Evolutionary conservation across 2,888 invertebrate genomes (phyloP).

Genomic region (Polia nebulosa): DNA sequence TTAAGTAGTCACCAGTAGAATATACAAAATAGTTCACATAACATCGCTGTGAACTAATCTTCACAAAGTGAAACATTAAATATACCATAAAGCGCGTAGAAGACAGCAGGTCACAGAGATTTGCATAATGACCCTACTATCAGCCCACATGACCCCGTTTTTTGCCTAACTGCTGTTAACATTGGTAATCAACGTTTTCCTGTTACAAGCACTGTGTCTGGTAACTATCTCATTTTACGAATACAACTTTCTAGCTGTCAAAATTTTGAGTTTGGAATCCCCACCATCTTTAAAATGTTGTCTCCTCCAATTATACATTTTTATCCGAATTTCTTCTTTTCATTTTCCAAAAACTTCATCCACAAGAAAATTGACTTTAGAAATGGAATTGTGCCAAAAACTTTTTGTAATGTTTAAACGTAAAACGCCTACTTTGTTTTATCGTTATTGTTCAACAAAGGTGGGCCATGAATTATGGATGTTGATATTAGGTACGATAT

Average conservation of each 20-base stretch:
- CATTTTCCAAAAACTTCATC: conserved; percentile 22
- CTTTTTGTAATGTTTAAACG: conserved; percentile 37
- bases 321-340: conserved; percentile 19
- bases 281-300: neutral
- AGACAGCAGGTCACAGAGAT: conserved; percentile 77
- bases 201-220: conserved; percentile 63
- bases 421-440: conserved; percentile 53
- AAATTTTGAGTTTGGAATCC: neutral
- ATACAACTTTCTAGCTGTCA: conserved; percentile 48
- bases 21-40: conserved; percentile 10
- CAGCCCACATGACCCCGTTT: conserved; percentile 83
- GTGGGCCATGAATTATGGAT: conserved; percentile 57
- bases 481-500: conserved; percentile 50
- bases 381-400: conserved; percentile 52
- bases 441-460: conserved; percentile 54
- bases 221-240: conserved; percentile 48
- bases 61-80: conserved; percentile 61
- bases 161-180: conserved; percentile 71
- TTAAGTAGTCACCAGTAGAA: conserved; percentile 9
- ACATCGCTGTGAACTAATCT: conserved; percentile 2
- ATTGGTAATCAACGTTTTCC: conserved; percentile 69
- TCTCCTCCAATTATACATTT: neutral
- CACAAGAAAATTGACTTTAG: conserved; percentile 21
- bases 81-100: conserved; percentile 71
- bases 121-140: conserved; percentile 85